These are phyloP conservation scores for Enteromius mattozi DNA, from an alignment of 2,797 vertebrate species.

Conservation along the genomic window DNA sequence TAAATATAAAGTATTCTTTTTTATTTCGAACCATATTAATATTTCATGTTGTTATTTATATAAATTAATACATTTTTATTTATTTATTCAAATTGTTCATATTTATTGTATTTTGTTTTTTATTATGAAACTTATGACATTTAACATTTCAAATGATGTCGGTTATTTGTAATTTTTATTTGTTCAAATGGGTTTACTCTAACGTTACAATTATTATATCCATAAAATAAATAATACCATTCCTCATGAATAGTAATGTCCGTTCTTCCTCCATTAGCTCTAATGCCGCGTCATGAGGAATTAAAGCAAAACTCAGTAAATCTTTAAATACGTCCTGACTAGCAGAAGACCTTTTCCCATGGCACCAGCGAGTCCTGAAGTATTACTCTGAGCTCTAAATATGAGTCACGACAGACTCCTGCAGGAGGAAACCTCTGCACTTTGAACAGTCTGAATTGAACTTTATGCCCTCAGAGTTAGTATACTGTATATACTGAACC, in stretches of 20 bases:
- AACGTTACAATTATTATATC: not conserved
- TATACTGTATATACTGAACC: not conserved
- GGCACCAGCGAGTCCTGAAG: not conserved
- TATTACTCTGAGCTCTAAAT: slow-evolving; percentile 6
- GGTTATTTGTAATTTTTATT: not conserved
- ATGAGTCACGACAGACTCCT: not conserved
- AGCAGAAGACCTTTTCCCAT: slow-evolving; percentile 1
- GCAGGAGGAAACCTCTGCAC: not conserved
- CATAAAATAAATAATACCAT: not conserved
- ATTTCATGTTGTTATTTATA: not conserved
- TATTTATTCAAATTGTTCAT: too few relatives aligned
- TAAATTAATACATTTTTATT: too few relatives aligned
- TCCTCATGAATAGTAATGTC: not conserved
- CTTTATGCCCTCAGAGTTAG: not conserved
- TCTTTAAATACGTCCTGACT: slow-evolving; percentile 12
- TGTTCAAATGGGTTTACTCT: not conserved
- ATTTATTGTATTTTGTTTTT: not conserved
- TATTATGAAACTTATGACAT: not conserved
- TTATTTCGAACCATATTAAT: not conserved
- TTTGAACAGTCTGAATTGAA: not conserved
- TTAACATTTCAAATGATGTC: not conserved
- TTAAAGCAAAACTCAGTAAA: slow-evolving; percentile 10
- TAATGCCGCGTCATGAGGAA: not conserved
- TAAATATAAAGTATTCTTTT: too few relatives aligned
- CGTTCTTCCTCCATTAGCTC: not conserved